phyloP scores from a whole-genome alignment of 2,113 vertebrate species.

The Butastur rufipennis region DNA sequence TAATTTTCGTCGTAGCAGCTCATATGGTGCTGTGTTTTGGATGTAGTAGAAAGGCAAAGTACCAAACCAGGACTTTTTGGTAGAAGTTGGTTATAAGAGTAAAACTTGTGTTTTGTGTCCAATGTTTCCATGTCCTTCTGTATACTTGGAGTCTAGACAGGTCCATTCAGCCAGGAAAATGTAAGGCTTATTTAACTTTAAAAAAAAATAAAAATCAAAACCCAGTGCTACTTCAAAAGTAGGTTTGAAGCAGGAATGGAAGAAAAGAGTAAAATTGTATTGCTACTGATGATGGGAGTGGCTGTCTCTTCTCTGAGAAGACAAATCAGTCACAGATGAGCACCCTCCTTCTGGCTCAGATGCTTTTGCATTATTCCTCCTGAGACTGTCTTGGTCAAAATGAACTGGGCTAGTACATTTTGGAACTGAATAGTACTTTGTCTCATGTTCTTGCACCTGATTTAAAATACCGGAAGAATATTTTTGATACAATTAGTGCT shows the following conservation, averaged over 20 bases:
- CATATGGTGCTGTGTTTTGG: fast-evolving
- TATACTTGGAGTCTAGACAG: neutral
- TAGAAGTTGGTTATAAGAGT: neutral
- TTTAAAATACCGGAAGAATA: neutral
- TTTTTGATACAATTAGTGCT: neutral
- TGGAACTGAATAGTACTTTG: neutral
- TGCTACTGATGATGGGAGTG: fast-evolving
- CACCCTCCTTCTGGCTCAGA: neutral
- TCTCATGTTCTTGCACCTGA: neutral
- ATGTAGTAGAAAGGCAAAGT: neutral
- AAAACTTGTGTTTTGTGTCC: neutral
- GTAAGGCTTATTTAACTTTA: neutral
- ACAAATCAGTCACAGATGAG: neutral
- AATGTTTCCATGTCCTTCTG: neutral
- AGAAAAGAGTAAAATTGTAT: neutral
- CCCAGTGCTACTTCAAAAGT: neutral
- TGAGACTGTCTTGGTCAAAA: neutral
- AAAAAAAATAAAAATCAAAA: neutral
- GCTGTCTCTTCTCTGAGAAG: neutral
- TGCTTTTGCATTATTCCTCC: neutral
- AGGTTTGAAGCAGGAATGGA: neutral
- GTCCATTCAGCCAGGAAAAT: neutral
- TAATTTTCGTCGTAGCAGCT: neutral
- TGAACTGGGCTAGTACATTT: neutral
- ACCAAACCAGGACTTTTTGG: neutral